Percentiles rank a stretch among this genome's conserved stretches.
Evolutionary conservation across 2,113 vertebrate species (phyloP).

Genomic region (Hydrochoerus hydrochaeris): DNA sequence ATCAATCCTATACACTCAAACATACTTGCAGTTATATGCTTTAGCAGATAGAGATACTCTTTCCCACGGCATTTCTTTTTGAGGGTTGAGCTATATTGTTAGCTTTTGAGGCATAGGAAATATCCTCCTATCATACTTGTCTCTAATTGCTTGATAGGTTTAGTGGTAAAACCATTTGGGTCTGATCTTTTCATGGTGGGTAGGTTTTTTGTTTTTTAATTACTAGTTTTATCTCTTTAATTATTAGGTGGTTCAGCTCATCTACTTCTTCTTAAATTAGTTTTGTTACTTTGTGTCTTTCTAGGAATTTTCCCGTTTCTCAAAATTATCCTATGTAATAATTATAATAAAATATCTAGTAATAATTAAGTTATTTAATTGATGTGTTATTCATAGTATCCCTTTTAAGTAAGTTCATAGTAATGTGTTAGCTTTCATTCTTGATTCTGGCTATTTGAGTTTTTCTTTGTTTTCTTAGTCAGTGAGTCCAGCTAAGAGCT

Average conservation of each 20-base stretch:
- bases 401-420: not conserved
- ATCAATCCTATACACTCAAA: no score
- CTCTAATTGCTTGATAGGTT: not conserved
- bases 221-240: not conserved
- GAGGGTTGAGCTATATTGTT: not conserved
- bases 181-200: not conserved
- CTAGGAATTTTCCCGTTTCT: not conserved
- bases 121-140: not conserved
- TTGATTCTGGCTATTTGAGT: not conserved
- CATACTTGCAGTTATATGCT: no score
- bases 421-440: not conserved
- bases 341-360: no score
- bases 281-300: not conserved
- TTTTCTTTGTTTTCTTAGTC: not conserved
- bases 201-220: not conserved
- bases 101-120: not conserved
- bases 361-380: not conserved
- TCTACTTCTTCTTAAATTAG: no score
- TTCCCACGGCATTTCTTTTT: not conserved
- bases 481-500: not conserved
- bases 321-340: not conserved
- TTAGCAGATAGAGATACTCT: not conserved
- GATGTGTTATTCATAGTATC: not conserved
- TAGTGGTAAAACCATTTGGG: not conserved
- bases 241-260: not conserved